Evolutionary conservation across 1,140 invertebrate species (phyloP).

Genomic region (Zaprionus kolodkinae): DNA sequence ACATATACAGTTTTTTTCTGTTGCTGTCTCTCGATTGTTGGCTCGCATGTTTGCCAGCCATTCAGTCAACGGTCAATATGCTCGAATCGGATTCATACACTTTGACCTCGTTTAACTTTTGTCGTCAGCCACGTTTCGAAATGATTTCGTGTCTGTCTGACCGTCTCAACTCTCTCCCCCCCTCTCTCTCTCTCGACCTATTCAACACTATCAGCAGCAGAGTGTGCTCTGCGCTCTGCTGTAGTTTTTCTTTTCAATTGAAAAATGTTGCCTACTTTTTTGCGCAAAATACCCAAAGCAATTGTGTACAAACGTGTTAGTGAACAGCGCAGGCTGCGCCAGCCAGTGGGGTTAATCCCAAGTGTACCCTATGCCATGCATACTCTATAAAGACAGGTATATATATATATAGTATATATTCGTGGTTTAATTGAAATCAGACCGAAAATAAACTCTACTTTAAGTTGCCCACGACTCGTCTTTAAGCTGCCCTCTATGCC

Average conservation of each 20-base stretch:
- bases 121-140: conserved; percentile 59
- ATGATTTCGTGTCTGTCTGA: conserved; percentile 60
- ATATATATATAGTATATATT: neutral
- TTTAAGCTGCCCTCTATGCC: neutral
- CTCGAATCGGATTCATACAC: conserved; percentile 57
- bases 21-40: conserved; percentile 29
- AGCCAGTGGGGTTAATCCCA: conserved; percentile 43
- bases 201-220: conserved; percentile 53
- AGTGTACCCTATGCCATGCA: neutral
- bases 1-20: conserved; percentile 4
- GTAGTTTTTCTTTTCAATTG: conserved; percentile 54
- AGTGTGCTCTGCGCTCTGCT: conserved; percentile 52
- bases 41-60: conserved; percentile 58
- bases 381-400: conserved; percentile 2
- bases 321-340: conserved; percentile 20
- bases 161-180: neutral
- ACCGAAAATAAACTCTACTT: neutral
- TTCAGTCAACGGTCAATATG: conserved; percentile 69
- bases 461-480: neutral
- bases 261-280: conserved; percentile 67
- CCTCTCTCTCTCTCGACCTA: neutral
- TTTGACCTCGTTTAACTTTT: conserved; percentile 68
- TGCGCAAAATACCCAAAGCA: conserved; percentile 36
- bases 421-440: conserved; percentile 46
- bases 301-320: conserved; percentile 52